Evolutionary conservation across 35 echinoderm and acorn worm species (phyloP).

Genomic region (Ophioderma brevispina): DNA sequence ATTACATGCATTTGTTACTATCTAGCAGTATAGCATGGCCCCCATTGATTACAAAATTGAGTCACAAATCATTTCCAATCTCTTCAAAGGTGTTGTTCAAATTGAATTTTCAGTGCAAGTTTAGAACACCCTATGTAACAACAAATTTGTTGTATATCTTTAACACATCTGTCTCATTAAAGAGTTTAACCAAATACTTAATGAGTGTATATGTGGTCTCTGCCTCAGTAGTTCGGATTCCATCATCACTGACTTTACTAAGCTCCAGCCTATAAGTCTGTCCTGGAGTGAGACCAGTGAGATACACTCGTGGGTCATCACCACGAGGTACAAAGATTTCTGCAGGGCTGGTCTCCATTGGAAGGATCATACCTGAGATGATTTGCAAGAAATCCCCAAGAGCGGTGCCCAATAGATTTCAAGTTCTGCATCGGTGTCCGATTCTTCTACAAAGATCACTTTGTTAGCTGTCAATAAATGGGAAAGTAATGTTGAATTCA

Average conservation of each 20-base stretch:
- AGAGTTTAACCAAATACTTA: neutral
- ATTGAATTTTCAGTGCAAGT: neutral
- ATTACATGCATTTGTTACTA: too few relatives aligned
- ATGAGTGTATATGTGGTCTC: constrained; percentile 33
- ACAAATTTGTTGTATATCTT: neutral
- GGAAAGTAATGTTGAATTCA: neutral
- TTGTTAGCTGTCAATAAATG: neutral
- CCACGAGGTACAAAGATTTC: neutral
- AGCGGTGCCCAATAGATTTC: neutral
- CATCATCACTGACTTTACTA: neutral
- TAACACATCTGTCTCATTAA: neutral
- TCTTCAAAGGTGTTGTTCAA: neutral
- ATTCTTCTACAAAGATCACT: neutral
- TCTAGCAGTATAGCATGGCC: neutral
- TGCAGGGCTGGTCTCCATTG: neutral
- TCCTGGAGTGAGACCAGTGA: constrained; percentile 26
- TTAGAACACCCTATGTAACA: neutral
- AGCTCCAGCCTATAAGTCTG: constrained; percentile 38
- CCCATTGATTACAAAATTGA: neutral
- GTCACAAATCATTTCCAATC: neutral
- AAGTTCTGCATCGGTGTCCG: neutral
- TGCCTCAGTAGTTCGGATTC: neutral
- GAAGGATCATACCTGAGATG: constrained; percentile 28
- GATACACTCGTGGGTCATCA: neutral
- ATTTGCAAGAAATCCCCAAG: constrained; percentile 11